These are phyloP conservation scores for Alitta virens DNA, from an alignment of 2,888 invertebrate species.

Conservation along the genomic window DNA sequence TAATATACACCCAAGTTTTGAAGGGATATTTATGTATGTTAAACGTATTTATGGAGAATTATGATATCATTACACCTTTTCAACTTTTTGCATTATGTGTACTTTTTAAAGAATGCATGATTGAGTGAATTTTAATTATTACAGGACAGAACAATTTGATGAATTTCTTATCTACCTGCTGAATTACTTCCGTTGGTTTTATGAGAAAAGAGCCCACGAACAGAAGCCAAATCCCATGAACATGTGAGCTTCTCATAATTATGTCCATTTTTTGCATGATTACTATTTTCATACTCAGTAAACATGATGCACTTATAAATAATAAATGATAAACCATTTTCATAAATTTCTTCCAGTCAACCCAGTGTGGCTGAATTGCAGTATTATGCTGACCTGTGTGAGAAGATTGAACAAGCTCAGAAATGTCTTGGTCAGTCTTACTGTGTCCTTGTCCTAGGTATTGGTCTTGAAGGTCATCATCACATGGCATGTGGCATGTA, in stretches of 20 bases:
- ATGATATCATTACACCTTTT: background rate
- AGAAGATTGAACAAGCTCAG: constrained; percentile 45
- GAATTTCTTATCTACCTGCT: constrained; percentile 49
- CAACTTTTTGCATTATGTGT: background rate
- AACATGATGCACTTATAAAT: too few species aligned
- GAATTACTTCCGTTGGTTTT: constrained; percentile 54
- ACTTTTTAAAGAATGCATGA: constrained; percentile 5
- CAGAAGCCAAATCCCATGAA: constrained; percentile 51
- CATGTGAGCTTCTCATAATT: constrained; percentile 42
- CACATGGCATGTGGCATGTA: constrained; percentile 54
- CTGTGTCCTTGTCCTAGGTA: constrained; percentile 51
- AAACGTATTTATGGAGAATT: background rate
- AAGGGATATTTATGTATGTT: constrained; percentile 21
- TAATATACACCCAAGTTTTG: constrained; percentile 15
- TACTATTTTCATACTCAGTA: background rate
- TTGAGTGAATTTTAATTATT: too few species aligned
- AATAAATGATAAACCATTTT: too few species aligned
- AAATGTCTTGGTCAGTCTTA: constrained; percentile 52
- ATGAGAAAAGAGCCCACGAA: constrained; percentile 50
- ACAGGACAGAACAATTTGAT: constrained; percentile 52
- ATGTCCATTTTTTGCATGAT: background rate
- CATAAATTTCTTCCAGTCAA: constrained; percentile 35
- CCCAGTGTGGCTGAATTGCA: constrained; percentile 47
- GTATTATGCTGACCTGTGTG: constrained; percentile 39
- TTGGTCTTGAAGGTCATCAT: constrained; percentile 50